These are phyloP conservation scores for Drosophila ficusphila DNA, from an alignment of 1,140 invertebrate genomes.

Conservation along the genomic window DNA sequence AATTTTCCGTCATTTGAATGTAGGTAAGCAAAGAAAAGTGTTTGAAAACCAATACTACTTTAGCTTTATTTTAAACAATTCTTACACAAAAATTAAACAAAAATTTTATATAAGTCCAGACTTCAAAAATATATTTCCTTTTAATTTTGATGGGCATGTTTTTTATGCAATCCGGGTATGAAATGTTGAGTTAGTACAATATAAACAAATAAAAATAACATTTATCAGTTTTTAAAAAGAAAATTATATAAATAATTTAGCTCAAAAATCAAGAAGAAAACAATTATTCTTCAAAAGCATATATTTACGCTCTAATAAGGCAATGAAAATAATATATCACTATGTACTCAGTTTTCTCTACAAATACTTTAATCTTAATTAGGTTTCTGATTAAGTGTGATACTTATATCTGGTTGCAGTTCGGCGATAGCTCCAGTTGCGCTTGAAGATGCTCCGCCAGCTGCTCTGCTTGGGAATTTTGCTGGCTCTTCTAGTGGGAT, in stretches of 20 bases:
- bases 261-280: no score
- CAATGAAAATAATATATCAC: not conserved
- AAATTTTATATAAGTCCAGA: no score
- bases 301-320: no score
- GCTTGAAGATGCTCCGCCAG: slow-evolving; percentile 35
- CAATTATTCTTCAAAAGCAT: no score
- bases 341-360: not conserved
- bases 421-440: slow-evolving; percentile 20
- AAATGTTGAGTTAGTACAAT: no score
- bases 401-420: slow-evolving; percentile 18
- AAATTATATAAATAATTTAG: no score
- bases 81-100: no score
- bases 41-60: slow-evolving; percentile 3
- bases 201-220: not conserved
- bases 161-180: no score
- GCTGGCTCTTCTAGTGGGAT: not conserved
- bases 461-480: slow-evolving; percentile 2
- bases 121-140: no score
- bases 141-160: no score
- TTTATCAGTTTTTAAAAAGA: not conserved
- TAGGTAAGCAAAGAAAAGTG: no score
- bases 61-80: no score
- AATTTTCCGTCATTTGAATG: not conserved
- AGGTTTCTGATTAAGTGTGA: slow-evolving; percentile 2
- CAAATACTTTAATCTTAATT: slow-evolving; percentile 1